phyloP scores from a whole-genome alignment of 2,113 vertebrate genomes.

The Apodemus sylvaticus region DNA sequence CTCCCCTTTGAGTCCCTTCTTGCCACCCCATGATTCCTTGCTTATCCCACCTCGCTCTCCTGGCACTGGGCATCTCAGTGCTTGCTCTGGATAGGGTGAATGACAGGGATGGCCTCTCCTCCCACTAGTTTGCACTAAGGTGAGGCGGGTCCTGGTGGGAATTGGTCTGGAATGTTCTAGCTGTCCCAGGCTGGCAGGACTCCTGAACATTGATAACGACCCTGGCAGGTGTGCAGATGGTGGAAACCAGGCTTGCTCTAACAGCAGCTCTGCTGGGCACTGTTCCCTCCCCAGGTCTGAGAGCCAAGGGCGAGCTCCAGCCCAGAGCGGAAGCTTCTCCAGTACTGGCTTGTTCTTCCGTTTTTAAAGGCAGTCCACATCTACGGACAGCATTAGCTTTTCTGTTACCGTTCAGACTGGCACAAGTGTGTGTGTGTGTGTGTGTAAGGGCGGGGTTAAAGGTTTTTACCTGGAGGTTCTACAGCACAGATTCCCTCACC shows the following conservation, averaged over 20 bases:
- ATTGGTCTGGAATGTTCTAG: background rate
- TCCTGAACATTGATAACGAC: background rate
- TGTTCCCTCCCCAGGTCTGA: background rate
- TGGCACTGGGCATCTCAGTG: fast-evolving
- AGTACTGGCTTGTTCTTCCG: background rate
- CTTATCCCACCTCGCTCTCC: fast-evolving
- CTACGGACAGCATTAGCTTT: fast-evolving
- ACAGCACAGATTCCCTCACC: too few relatives aligned
- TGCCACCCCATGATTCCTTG: background rate
- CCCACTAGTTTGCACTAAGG: background rate
- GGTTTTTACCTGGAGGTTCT: background rate
- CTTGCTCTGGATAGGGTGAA: background rate
- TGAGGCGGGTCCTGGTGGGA: background rate
- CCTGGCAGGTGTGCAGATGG: background rate
- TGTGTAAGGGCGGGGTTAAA: too few relatives aligned
- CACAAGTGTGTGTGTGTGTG: too few relatives aligned
- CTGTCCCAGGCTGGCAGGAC: background rate
- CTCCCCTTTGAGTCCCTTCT: background rate
- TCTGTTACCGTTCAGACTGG: fast-evolving
- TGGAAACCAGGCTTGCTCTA: background rate
- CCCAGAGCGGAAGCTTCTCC: background rate
- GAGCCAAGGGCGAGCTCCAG: background rate
- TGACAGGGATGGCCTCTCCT: fast-evolving
- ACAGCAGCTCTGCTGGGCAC: background rate
- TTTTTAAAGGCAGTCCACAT: background rate